Evolutionary conservation across 2,888 invertebrate species (phyloP), one percentile per base, ranked within the genome.

Genomic region (Sussaba pulchella): DNA sequence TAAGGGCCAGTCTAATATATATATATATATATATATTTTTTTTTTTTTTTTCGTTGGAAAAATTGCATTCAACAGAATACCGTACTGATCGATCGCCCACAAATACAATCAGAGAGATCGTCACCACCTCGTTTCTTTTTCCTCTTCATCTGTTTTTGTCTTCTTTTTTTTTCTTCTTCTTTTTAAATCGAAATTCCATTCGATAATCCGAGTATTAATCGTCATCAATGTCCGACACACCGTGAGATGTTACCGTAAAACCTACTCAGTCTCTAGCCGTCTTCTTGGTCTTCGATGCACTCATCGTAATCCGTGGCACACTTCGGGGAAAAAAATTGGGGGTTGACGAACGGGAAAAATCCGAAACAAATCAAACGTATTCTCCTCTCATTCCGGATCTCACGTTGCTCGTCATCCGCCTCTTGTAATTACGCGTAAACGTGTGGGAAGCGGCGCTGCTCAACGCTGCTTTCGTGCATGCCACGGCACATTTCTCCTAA

Each of bases 401-500:
- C 82, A 83, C 83, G 78, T 88, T 91, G 81, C 86, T 91, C 73
- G 86, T 84, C 73, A 91, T 87, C 78, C 89, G 89, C 85, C 92
- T 89, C 82, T 89, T 90, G 87, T 92, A 92, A 86, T 91, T 92
- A 73, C 91, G 91, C 52, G 91, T 91, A 77, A 92, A 88, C 85
- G 91, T 92, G 87, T 91, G 91, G 83, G 89, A 91, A 71, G 92
- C 91, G 77, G 89, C 91, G 83, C 89, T 89, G 83, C 88, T 89
- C 81, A 91, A 84, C 82, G 92, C 89, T 85, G 89, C 87, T 86
- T 91, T 91, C 61, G 91, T 91, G 88, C 90, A 92, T 91, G 91
- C 92, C 92, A 92, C 92, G 92, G 92, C 83, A 89, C 91, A 89
- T 89, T 88, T 89, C 87, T 92, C 90, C 92, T 92, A 92, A 92